phyloP scores from a whole-genome alignment of 2,113 vertebrate species.

The Stomatorhinus ivindoensis region DNA sequence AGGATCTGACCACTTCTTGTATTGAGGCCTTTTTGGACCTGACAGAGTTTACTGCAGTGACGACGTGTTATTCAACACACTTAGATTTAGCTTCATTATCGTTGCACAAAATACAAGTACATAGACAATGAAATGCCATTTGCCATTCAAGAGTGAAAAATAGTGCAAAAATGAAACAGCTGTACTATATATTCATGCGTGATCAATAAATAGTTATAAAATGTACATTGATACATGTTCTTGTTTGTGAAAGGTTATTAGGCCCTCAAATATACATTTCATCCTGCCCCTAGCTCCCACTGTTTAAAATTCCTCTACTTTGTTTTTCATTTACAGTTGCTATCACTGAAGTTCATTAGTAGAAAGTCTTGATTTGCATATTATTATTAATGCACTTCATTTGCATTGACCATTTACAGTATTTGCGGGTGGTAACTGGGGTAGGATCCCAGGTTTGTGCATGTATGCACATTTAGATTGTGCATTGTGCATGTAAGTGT shows the following conservation, averaged over 20 bases:
- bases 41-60: neutral
- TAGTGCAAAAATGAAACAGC: neutral
- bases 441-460: conserved; percentile 8
- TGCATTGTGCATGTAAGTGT: too few relatives aligned
- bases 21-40: neutral
- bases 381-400: neutral
- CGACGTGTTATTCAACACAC: neutral
- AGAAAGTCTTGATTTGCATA: neutral
- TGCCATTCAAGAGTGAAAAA: neutral
- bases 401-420: too few relatives aligned
- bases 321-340: neutral
- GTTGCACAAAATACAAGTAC: neutral
- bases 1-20: neutral
- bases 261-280: neutral
- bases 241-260: neutral
- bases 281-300: too few relatives aligned
- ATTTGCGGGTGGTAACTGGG: neutral
- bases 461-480: neutral
- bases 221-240: neutral
- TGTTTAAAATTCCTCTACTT: neutral
- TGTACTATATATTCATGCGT: neutral
- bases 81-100: neutral
- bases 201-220: neutral
- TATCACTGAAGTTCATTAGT: neutral
- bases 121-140: neutral